Base-by-base conservation (phyloP, 2,113 vertebrate genomes). In the Sceloporus tristichus region DNA sequence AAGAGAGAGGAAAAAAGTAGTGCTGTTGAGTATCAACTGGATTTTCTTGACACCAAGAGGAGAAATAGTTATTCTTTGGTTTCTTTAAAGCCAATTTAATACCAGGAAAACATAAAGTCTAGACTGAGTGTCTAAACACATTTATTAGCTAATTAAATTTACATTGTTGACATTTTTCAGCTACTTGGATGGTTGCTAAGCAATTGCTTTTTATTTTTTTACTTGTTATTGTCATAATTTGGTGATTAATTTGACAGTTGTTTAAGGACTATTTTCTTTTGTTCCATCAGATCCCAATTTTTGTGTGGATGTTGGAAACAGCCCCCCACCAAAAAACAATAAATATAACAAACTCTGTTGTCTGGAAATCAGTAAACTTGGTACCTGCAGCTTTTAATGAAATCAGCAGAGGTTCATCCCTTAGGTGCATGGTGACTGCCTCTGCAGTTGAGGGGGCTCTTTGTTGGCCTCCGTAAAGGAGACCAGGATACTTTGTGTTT, bases 121-220 rank as follows among this genome's bases (percentile, higher is more conserved):
- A 95, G 92, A 94, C 90, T 91, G 85, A 93, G 89, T 74, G 71
- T 92, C 91, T 95, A 93, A 92, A 88, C 86, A 87, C n/a, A 90
- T 95, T 93, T 94, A 87, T 79, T 74, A 81, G 75, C 89, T 94
- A 94, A 92, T 90, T 92, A 85, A 92, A 93, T 85, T 94, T 68
- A 85, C 86, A 86, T 38, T 90, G 79, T 92, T 92, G 91, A 75
- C 85, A 1, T 56, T 42, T 85, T 84, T 21, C 85, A 90, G 77
- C 92, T 91, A 70, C 53, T 86, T 86, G 89, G 90, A 21, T 54
- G 88, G 65, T 76, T 82, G 79, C 48, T 81, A 82, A 85, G 86
- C 77, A 73, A 92, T 71, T 1, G 2, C 65, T 59, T 77, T 93
- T 7, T 2, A 86, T 88, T 86, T n/a, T 53, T 87, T 86, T 68